Conservation (phyloP, 2,113 vertebrate genomes). For the Empidonax alnorum region DNA sequence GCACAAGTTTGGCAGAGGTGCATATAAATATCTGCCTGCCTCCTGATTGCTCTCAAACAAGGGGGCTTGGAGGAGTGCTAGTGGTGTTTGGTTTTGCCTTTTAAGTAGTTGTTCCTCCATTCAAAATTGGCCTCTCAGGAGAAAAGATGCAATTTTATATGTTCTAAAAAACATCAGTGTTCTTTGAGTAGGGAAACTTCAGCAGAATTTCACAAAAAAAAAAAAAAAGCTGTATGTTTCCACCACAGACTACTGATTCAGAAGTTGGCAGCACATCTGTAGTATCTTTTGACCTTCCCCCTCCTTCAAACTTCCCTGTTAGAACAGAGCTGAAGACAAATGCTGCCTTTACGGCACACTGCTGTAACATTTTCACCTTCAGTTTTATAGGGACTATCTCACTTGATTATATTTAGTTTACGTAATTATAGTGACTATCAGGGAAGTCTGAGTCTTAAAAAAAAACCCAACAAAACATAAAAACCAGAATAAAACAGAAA, state of each 20-base stretch:
- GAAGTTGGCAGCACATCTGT: neutral
- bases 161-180: neutral
- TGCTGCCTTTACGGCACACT: neutral
- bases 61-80: rapidly evolving
- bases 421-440: neutral
- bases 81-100: neutral
- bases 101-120: neutral
- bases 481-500: neutral
- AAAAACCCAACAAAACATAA: neutral
- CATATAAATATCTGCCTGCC: neutral
- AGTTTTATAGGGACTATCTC: neutral
- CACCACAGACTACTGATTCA: neutral
- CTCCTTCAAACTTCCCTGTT: neutral
- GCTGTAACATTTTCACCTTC: neutral
- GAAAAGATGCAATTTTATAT: neutral
- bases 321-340: neutral
- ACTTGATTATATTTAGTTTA: neutral
- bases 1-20: neutral
- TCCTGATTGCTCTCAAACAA: neutral
- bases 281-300: neutral
- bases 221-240: neutral
- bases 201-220: neutral
- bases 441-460: neutral
- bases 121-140: neutral
- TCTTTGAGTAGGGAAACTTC: neutral